These are phyloP conservation scores for Eumacrocentrus americanus DNA, from an alignment of 2,888 invertebrate genomes.

Conservation along the genomic window DNA sequence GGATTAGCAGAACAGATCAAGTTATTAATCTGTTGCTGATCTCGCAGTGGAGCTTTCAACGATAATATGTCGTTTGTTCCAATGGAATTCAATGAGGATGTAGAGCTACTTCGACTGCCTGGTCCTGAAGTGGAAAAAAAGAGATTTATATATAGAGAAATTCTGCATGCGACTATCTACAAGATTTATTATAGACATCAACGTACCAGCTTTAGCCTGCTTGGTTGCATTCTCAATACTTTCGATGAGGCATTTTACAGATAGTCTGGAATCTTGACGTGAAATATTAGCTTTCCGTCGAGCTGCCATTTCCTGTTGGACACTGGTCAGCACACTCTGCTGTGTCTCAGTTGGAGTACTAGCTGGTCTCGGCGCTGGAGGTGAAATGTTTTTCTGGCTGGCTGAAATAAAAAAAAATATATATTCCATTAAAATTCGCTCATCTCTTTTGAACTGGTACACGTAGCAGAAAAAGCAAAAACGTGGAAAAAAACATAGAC, in stretches of 20 bases:
- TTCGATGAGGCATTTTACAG: conserved; percentile 89
- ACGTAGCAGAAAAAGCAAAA: neutral
- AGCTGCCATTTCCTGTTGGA: conserved; percentile 67
- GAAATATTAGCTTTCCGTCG: conserved; percentile 65
- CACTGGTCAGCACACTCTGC: conserved; percentile 64
- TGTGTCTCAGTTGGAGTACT: conserved; percentile 63
- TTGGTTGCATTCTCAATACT: conserved; percentile 88
- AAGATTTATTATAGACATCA: too few species aligned
- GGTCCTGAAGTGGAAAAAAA: conserved; percentile 51
- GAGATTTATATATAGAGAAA: neutral
- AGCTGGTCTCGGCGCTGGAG: conserved; percentile 52
- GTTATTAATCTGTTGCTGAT: conserved; percentile 59
- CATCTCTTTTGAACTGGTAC: too few species aligned
- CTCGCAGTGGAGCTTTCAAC: conserved; percentile 55
- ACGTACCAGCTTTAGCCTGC: conserved; percentile 68
- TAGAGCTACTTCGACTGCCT: conserved; percentile 71
- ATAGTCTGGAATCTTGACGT: conserved; percentile 78
- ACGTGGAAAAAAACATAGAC: neutral
- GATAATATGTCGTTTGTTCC: conserved; percentile 57
- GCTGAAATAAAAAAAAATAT: conserved; percentile 45
- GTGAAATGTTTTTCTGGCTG: conserved; percentile 52
- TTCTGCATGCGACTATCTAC: neutral
- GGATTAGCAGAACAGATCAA: conserved; percentile 54
- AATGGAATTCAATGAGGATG: conserved; percentile 62
- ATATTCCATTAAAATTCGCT: too few species aligned